Conservation (phyloP, 2,888 invertebrate species). For the Tachina grossa region DNA sequence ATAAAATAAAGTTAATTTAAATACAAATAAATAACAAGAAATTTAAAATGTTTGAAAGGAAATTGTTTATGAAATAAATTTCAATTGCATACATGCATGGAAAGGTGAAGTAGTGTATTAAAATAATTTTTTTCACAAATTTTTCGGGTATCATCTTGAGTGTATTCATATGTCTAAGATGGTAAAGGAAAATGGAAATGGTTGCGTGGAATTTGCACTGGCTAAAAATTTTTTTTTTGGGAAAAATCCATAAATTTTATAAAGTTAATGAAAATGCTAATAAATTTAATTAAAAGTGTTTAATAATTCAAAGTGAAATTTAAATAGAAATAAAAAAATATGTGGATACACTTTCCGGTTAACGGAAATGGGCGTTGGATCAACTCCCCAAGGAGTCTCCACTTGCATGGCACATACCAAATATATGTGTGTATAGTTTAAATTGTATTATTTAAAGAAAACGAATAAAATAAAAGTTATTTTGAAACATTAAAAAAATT, state of each 20-base stretch:
- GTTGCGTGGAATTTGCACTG: slow-evolving; percentile 43
- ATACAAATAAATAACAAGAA: slow-evolving; percentile 38
- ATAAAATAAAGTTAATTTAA: slow-evolving; percentile 38
- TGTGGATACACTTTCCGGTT: slow-evolving; percentile 67
- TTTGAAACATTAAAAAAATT: neutral
- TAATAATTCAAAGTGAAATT: slow-evolving; percentile 19
- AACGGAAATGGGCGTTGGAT: slow-evolving; percentile 73
- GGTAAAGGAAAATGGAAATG: slow-evolving; percentile 51
- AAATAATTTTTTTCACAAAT: neutral
- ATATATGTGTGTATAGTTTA: neutral
- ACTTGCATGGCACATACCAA: slow-evolving; percentile 15
- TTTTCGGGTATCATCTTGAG: slow-evolving; percentile 45
- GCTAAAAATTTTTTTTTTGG: neutral
- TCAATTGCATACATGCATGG: slow-evolving; percentile 17
- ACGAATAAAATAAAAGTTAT: neutral
- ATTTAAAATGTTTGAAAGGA: slow-evolving; percentile 39
- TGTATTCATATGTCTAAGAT: slow-evolving; percentile 54
- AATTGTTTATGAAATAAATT: slow-evolving; percentile 35
- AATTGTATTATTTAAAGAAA: neutral
- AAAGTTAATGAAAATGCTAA: neutral
- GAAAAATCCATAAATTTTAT: slow-evolving; percentile 57
- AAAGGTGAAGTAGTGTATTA: slow-evolving; percentile 56
- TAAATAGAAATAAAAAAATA: slow-evolving; percentile 7
- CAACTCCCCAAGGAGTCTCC: slow-evolving; percentile 69
- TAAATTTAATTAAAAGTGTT: neutral